Percentiles rank a stretch among this genome's conserved stretches.
These are phyloP conservation scores for Candidula unifasciata DNA, from an alignment of 2,888 invertebrate genomes.

Conservation along the genomic window DNA sequence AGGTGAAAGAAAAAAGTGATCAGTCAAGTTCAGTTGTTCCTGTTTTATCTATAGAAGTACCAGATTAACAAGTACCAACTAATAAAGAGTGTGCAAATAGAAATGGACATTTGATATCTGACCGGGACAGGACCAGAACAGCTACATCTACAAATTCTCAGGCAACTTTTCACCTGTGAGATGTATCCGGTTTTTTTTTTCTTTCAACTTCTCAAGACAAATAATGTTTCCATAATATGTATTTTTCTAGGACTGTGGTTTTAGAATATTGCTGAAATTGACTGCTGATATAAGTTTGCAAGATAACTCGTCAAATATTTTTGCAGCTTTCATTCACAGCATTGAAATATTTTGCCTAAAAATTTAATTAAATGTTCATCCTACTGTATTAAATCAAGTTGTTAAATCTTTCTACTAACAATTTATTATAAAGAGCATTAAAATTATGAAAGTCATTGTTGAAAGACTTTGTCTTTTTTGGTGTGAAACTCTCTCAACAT, in stretches of 20 bases:
- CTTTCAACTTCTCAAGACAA: neutral
- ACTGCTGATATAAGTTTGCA: constrained; percentile 8
- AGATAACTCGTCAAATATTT: neutral
- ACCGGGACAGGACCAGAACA: neutral
- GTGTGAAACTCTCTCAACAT: neutral
- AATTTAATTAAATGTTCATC: neutral
- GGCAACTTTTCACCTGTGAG: neutral
- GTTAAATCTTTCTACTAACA: neutral
- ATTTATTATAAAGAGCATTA: neutral
- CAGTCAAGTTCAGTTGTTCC: constrained; percentile 76
- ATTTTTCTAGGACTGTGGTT: neutral
- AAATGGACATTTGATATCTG: neutral
- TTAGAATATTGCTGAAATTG: constrained; percentile 13
- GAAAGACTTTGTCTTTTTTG: neutral
- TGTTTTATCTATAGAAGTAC: constrained; percentile 73
- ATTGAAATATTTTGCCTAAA: neutral
- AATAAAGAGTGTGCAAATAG: neutral
- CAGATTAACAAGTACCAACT: constrained; percentile 60
- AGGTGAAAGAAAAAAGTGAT: constrained; percentile 79
- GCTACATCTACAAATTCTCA: neutral
- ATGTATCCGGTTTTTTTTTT: neutral
- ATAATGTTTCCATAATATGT: neutral
- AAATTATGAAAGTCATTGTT: neutral
- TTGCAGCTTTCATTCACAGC: neutral
- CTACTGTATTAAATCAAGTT: neutral